A percentile compares a stretch with the other conserved stretches of the same genome.
These are phyloP conservation scores for Adelges cooleyi DNA, from an alignment of 1,140 invertebrate genomes.

Conservation along the genomic window DNA sequence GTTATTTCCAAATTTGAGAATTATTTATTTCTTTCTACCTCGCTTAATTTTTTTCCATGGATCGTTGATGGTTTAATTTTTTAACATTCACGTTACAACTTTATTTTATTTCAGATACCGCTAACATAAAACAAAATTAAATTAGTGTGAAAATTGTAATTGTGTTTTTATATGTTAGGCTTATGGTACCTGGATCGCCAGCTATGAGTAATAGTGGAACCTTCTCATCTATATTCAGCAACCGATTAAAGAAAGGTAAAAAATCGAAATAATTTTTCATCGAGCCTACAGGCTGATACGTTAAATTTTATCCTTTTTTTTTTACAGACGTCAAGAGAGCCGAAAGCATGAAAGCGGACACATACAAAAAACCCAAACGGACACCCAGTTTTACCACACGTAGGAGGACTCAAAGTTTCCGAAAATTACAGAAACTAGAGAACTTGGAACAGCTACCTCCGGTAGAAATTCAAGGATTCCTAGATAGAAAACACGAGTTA, in stretches of 20 bases:
- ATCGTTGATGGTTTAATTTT: too few species aligned
- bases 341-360: conserved; percentile 74
- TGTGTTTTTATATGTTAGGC: too few species aligned
- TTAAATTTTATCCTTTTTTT: too few species aligned
- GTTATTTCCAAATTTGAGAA: too few species aligned
- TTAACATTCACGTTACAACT: too few species aligned
- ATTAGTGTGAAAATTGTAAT: too few species aligned
- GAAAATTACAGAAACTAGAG: conserved; percentile 59
- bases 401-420: conserved; percentile 75
- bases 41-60: too few species aligned
- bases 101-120: too few species aligned
- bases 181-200: conserved; percentile 34
- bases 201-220: conserved; percentile 39
- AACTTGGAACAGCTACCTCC: conserved; percentile 66
- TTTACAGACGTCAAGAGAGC: conserved; percentile 62
- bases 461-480: conserved; percentile 77
- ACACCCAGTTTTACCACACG: conserved; percentile 91
- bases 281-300: too few species aligned
- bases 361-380: conserved; percentile 61
- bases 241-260: conserved; percentile 52
- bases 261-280: too few species aligned
- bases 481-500: conserved; percentile 91
- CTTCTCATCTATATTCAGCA: conserved; percentile 59
- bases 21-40: too few species aligned
- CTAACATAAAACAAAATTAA: too few species aligned